These are phyloP conservation scores for Astreopora myriophthalma DNA, from an alignment of 64 coral and sea anemone genomes.

Conservation along the genomic window DNA sequence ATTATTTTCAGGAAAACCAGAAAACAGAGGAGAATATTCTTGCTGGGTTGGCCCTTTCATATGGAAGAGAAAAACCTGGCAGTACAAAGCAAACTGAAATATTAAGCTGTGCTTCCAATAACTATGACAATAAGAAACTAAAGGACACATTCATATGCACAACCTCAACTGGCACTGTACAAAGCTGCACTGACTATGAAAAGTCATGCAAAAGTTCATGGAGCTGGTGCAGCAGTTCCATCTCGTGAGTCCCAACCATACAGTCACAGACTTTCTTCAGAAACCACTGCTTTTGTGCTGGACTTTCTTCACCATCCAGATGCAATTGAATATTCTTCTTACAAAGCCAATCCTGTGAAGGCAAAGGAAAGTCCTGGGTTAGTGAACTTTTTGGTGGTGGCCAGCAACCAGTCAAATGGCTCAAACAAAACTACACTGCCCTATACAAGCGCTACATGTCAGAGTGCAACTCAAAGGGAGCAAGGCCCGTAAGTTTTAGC, in stretches of 20 bases:
- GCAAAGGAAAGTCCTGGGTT: constrained; percentile 31
- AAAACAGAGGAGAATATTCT: too few relatives aligned
- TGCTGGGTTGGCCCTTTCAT: too few relatives aligned
- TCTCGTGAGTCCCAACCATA: too few relatives aligned
- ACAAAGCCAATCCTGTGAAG: constrained; percentile 14
- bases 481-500: too few relatives aligned
- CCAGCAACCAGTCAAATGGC: constrained; percentile 9
- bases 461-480: neutral
- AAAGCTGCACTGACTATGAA: too few relatives aligned
- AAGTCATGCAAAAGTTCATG: neutral
- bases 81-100: too few relatives aligned
- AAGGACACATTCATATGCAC: too few relatives aligned
- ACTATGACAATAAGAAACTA: too few relatives aligned
- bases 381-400: constrained; percentile 52
- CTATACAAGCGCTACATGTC: neutral
- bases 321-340: constrained; percentile 14
- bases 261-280: neutral
- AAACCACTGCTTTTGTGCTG: neutral
- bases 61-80: too few relatives aligned
- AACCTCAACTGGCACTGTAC: too few relatives aligned
- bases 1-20: too few relatives aligned
- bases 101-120: too few relatives aligned
- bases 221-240: neutral
- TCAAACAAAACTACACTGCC: neutral
- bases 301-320: constrained; percentile 45